Evolutionary conservation across 1,140 invertebrate genomes (phyloP).

Genomic region (Pectinophora gossypiella): DNA sequence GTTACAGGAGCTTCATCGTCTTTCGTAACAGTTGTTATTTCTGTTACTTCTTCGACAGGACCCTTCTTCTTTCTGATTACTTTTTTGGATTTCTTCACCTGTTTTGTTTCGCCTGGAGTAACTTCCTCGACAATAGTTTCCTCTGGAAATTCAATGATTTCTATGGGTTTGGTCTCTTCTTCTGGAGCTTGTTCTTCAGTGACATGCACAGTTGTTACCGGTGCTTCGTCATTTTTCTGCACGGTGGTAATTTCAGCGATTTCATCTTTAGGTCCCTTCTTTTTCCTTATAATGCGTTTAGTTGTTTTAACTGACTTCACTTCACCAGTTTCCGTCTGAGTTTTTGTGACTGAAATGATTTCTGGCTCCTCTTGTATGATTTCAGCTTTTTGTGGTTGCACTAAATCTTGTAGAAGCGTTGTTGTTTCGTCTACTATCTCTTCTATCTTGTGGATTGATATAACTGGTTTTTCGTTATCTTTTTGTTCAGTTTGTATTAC

Average conservation of each 20-base stretch:
- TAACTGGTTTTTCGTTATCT: conserved; percentile 1
- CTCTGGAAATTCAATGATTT: conserved; percentile 3
- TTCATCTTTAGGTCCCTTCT: conserved; percentile 45
- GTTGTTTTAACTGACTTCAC: conserved; percentile 59
- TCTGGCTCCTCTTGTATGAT: conserved; percentile 13
- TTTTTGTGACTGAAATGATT: conserved; percentile 29
- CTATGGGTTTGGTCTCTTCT: background rate
- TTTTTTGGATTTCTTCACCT: too few relatives aligned
- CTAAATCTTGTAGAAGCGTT: too few relatives aligned
- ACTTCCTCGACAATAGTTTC: conserved; percentile 11
- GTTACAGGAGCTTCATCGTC: too few relatives aligned
- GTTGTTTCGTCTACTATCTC: background rate
- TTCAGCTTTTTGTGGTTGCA: background rate
- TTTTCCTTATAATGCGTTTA: conserved; percentile 57
- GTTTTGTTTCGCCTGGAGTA: conserved; percentile 5
- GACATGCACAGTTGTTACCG: conserved; percentile 5
- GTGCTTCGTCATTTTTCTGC: conserved; percentile 41
- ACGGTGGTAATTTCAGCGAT: conserved; percentile 57
- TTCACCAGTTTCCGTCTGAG: conserved; percentile 42
- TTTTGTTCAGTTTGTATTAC: conserved; percentile 18
- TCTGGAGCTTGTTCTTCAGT: background rate
- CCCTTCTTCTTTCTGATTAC: too few relatives aligned
- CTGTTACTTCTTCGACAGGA: too few relatives aligned
- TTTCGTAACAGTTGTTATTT: too few relatives aligned
- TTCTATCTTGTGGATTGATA: background rate